phyloP scores from a whole-genome alignment of 2,113 vertebrate species.

The Lophochroa leadbeateri region DNA sequence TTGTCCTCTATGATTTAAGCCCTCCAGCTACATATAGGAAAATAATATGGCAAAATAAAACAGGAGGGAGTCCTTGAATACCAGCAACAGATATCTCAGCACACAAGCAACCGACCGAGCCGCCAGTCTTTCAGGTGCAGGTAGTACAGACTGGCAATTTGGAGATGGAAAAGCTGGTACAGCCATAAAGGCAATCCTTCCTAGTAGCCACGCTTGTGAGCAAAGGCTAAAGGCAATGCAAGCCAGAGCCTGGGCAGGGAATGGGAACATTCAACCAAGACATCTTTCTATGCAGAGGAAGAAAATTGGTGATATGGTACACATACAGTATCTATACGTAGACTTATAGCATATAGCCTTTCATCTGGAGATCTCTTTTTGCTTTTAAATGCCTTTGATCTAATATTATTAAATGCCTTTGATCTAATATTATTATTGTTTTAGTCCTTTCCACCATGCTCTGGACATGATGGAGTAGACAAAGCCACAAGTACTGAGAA shows the following conservation, averaged over 20 bases:
- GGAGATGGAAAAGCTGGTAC: not conserved
- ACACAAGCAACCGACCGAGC: fast-evolving
- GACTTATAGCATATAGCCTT: fast-evolving
- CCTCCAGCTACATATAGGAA: not conserved
- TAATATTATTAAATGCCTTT: not conserved
- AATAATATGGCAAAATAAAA: not conserved
- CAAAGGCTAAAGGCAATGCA: not conserved
- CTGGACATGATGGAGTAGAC: fast-evolving
- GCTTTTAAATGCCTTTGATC: not conserved
- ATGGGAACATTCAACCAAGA: fast-evolving
- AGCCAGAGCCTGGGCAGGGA: not conserved
- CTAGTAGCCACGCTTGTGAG: not conserved
- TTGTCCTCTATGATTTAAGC: not conserved
- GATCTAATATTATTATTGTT: not conserved
- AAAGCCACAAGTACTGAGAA: not conserved
- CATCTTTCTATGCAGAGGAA: not conserved
- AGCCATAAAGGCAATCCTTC: not conserved
- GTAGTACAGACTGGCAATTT: not conserved
- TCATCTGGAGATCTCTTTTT: not conserved
- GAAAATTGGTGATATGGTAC: fast-evolving
- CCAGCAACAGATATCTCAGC: not conserved
- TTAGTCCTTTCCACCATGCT: not conserved
- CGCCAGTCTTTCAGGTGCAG: not conserved
- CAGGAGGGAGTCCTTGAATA: not conserved
- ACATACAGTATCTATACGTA: fast-evolving